Conservation (phyloP, 2,113 vertebrate genomes). For the Cottus gobio region DNA sequence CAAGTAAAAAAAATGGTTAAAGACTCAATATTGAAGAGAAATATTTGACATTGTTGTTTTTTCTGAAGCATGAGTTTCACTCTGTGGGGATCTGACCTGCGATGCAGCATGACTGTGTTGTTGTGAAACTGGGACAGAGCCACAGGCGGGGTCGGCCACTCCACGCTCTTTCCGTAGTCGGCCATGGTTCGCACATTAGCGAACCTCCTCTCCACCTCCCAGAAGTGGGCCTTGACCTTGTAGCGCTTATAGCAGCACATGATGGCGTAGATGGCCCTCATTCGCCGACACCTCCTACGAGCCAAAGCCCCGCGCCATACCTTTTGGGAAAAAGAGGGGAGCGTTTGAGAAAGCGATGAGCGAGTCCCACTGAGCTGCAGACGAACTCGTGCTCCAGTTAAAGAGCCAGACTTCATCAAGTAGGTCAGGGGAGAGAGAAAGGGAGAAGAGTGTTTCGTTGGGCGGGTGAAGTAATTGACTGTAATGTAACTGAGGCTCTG, state of each 20-base stretch:
- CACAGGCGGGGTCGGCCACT: slow-evolving; percentile 86
- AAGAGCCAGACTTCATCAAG: slow-evolving; percentile 48
- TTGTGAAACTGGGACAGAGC: slow-evolving; percentile 87
- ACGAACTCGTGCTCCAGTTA: slow-evolving; percentile 56
- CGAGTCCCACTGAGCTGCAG: slow-evolving; percentile 23
- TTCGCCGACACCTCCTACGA: slow-evolving; percentile 81
- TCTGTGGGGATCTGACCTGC: slow-evolving; percentile 80
- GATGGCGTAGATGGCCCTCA: slow-evolving; percentile 88
- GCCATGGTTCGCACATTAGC: slow-evolving; percentile 83
- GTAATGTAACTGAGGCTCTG: slow-evolving; percentile 57
- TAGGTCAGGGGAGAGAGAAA: slow-evolving; percentile 63
- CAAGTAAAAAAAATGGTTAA: background rate
- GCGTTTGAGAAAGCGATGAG: background rate
- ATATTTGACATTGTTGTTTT: background rate
- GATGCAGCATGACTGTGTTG: slow-evolving; percentile 85
- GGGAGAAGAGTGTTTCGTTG: slow-evolving; percentile 36
- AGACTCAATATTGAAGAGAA: background rate
- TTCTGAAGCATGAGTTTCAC: background rate
- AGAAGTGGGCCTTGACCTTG: slow-evolving; percentile 90
- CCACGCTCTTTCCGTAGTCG: slow-evolving; percentile 86
- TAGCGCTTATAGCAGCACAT: slow-evolving; percentile 90
- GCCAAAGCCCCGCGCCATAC: slow-evolving; percentile 92
- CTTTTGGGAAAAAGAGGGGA: slow-evolving; percentile 65
- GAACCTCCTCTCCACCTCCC: slow-evolving; percentile 87
- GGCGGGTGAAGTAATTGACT: slow-evolving; percentile 54